Evolutionary conservation across 1,140 invertebrate genomes (phyloP).

Genomic region (Mactra quadrangularis): DNA sequence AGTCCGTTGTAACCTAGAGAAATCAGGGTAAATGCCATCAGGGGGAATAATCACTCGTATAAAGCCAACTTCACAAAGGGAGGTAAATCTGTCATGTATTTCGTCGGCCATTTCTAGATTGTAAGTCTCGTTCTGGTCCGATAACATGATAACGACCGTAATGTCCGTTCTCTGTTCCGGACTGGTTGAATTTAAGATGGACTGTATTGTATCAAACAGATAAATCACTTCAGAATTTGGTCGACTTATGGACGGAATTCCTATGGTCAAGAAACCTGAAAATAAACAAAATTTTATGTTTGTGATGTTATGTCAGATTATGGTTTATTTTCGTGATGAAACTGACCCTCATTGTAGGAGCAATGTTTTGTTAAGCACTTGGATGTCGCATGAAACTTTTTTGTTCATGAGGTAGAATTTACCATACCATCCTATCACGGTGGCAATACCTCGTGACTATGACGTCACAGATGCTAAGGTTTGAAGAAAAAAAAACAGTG

Average conservation of each 20-base stretch:
- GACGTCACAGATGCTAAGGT: no score
- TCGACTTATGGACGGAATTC: slow-evolving; percentile 76
- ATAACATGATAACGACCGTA: slow-evolving; percentile 73
- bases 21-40: slow-evolving; percentile 75
- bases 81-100: slow-evolving; percentile 56
- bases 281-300: background rate
- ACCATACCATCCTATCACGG: no score
- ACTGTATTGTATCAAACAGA: slow-evolving; percentile 69
- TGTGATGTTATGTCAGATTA: background rate
- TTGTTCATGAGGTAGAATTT: no score
- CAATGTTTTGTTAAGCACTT: no score
- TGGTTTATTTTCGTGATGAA: no score
- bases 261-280: slow-evolving; percentile 78
- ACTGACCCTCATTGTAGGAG: no score
- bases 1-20: slow-evolving; percentile 84
- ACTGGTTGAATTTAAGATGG: slow-evolving; percentile 67
- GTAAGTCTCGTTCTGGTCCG: slow-evolving; percentile 69
- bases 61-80: slow-evolving; percentile 68
- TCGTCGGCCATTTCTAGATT: slow-evolving; percentile 56
- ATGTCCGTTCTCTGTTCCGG: slow-evolving; percentile 56
- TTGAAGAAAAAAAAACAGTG: no score
- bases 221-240: slow-evolving; percentile 66
- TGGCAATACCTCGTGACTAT: no score
- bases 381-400: no score
- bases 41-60: slow-evolving; percentile 78